These are phyloP conservation scores for Nymphalis io DNA, from an alignment of 1,140 invertebrate species.

Conservation along the genomic window DNA sequence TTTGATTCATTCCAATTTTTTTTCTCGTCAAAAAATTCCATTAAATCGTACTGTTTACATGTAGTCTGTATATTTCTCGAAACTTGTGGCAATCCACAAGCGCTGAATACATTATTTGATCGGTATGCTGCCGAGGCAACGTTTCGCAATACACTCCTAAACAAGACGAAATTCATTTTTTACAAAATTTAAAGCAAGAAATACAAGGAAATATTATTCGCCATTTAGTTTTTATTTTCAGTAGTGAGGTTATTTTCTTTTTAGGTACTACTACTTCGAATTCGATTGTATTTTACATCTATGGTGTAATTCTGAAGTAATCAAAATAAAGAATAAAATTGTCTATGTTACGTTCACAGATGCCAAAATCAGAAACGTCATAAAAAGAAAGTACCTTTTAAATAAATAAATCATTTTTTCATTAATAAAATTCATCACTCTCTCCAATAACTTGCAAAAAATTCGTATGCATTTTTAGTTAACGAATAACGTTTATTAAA, in stretches of 20 bases:
- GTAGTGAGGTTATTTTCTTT: background rate
- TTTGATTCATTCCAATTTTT: constrained; percentile 91
- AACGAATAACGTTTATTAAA: too few species aligned
- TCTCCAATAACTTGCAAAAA: too few species aligned
- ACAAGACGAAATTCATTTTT: constrained; percentile 34
- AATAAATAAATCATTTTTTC: too few species aligned
- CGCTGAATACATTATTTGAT: constrained; percentile 21
- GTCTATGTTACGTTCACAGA: too few species aligned
- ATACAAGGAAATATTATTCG: background rate
- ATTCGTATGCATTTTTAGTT: too few species aligned
- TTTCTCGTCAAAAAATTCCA: constrained; percentile 96
- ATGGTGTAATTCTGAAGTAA: background rate
- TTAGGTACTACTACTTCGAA: too few species aligned
- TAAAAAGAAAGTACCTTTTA: too few species aligned
- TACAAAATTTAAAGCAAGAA: background rate
- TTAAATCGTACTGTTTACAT: constrained; percentile 79
- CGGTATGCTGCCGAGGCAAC: constrained; percentile 12
- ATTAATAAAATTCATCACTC: too few species aligned
- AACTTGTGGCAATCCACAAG: constrained; percentile 38
- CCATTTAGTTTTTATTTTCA: background rate
- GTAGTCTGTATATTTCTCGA: constrained; percentile 73
- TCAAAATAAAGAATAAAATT: too few species aligned
- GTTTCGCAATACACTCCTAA: constrained; percentile 28
- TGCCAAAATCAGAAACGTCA: too few species aligned
- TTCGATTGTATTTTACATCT: background rate